Evolutionary conservation across 2,113 vertebrate species (phyloP), one percentile per base, ranked within the genome.

Genomic region (Motacilla tschutschensis): DNA sequence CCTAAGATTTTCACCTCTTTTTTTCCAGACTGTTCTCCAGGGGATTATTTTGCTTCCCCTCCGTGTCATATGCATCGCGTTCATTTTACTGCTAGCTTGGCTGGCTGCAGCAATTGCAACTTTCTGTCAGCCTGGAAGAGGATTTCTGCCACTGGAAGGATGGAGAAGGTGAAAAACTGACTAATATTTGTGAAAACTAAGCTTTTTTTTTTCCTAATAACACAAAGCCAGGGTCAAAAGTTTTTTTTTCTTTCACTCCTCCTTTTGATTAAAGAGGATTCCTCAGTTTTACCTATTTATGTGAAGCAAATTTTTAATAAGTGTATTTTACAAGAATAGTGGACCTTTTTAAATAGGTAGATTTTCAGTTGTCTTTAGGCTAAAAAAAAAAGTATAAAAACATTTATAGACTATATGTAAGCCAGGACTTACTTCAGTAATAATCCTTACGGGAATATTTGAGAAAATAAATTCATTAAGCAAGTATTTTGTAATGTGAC

Each of bases 21-120:
- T 93, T 82, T 79, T 81, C 38, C 90, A 98, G 98, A 91, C 79
- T 76, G 21, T 97, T 82, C 93, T 99, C 65, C 95, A 98, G 85
- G 98, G 98, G 18, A 90, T 98, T 71, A 76, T 99, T 88, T 97
- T 99, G 91, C 95, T 99, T 38, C 99, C 99, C 6, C n/a, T 99
- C 25, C 99, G 99, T 12, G 91, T 38, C 77, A n/a, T 97, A 65
- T 89, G 97, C 46, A 41, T 98, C 69, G 63, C 63, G 12, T 67
- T 98, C 29, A 70, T 99, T 69, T 77, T 99, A 47, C 85, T 98
- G 87, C 85, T 98, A 60, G 96, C 97, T 5, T 99, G 99, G 99
- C 96, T 97, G 2, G 96, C 98, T 71, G 96, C 98, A 31, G 88
- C 95, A 29, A 40, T 98, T 44, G 97, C 97, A 87, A 98, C 98